A percentile compares a stretch with the other conserved stretches of the same genome.
phyloP scores from a whole-genome alignment of 2,113 vertebrate species.

The Dryoscopus gambensis region DNA sequence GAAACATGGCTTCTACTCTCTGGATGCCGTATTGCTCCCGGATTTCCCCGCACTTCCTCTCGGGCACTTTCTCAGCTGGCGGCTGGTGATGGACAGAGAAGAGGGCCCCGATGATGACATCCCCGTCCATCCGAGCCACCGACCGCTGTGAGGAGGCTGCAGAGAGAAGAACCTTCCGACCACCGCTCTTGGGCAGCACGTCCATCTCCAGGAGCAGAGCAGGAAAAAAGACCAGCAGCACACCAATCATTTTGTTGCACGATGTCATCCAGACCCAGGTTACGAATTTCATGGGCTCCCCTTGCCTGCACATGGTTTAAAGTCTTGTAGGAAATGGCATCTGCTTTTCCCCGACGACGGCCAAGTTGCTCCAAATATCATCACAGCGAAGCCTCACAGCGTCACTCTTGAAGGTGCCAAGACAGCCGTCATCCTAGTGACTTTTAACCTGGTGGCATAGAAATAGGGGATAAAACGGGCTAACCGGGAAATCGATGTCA shows the following conservation, averaged over 20 bases:
- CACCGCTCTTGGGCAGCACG: constrained; percentile 67
- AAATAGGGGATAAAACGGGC: constrained; percentile 23
- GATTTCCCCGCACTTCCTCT: constrained; percentile 96
- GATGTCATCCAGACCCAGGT: constrained; percentile 71
- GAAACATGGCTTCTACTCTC: constrained; percentile 98
- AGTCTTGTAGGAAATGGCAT: not conserved
- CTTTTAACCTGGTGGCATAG: constrained; percentile 50
- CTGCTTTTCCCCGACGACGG: not conserved
- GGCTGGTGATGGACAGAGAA: constrained; percentile 99
- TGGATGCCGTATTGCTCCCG: constrained; percentile 98
- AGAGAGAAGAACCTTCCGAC: constrained; percentile 72
- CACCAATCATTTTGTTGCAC: constrained; percentile 81
- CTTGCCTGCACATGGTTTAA: constrained; percentile 42
- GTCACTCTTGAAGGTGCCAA: not conserved
- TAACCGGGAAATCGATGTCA: not conserved
- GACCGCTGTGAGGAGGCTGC: constrained; percentile 82
- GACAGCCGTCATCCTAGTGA: constrained; percentile 8
- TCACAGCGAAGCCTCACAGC: constrained; percentile 18
- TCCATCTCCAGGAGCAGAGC: constrained; percentile 75
- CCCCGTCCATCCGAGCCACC: constrained; percentile 95
- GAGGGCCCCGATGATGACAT: constrained; percentile 97
- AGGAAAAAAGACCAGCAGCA: constrained; percentile 76
- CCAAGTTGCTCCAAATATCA: constrained; percentile 18
- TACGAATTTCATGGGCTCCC: constrained; percentile 36
- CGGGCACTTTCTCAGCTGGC: constrained; percentile 92